These are phyloP conservation scores for Sarcophaga peregrina DNA, from an alignment of 1,140 invertebrate species.

Conservation along the genomic window DNA sequence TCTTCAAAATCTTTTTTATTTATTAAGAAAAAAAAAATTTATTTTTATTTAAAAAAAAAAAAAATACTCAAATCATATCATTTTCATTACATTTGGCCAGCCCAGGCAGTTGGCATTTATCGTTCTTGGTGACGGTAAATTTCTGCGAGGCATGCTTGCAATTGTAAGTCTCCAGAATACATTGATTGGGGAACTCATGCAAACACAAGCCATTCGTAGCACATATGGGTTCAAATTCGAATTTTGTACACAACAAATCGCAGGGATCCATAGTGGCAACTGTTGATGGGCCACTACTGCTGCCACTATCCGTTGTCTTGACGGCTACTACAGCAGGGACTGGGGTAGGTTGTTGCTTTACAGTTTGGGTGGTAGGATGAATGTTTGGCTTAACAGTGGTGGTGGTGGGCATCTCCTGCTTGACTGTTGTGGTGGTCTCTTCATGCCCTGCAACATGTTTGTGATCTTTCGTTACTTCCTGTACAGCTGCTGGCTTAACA, in stretches of 20 bases:
- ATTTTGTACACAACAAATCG: slow-evolving; percentile 58
- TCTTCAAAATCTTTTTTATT: no score
- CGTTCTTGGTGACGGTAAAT: slow-evolving; percentile 48
- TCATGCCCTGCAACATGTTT: neutral
- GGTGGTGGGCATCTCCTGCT: no score
- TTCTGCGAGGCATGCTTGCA: slow-evolving; percentile 53
- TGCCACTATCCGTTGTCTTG: neutral
- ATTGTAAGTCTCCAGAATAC: slow-evolving; percentile 59
- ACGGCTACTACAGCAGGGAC: neutral
- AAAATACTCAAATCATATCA: slow-evolving; percentile 12
- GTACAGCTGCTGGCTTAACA: no score
- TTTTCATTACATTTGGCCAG: slow-evolving; percentile 45
- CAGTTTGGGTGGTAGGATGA: no score
- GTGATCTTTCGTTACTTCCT: neutral
- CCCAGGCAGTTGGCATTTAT: slow-evolving; percentile 47
- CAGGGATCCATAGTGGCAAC: slow-evolving; percentile 42
- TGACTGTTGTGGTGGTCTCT: no score
- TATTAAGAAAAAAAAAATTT: no score
- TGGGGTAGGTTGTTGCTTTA: no score
- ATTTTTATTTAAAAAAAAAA: no score
- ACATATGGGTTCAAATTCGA: slow-evolving; percentile 54
- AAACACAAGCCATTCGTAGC: slow-evolving; percentile 58
- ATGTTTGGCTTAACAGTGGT: no score
- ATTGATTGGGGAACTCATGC: slow-evolving; percentile 59
- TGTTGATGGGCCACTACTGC: neutral